phyloP scores from a whole-genome alignment of 2,888 invertebrate species.

The Dasysyrphus albostriatus region DNA sequence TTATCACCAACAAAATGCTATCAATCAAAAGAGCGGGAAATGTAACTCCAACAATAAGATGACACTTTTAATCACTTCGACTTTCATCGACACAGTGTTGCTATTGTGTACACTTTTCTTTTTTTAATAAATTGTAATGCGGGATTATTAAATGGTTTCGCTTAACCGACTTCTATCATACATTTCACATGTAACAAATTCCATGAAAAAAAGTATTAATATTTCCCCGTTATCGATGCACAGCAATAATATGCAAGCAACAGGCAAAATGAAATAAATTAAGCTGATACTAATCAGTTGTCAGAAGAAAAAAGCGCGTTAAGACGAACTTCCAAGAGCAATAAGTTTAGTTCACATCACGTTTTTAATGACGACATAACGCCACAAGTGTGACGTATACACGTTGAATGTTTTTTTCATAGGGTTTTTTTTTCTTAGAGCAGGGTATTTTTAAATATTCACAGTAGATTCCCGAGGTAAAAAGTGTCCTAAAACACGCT shows the following conservation, averaged over 20 bases:
- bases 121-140: background rate
- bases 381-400: slow-evolving; percentile 19
- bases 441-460: slow-evolving; percentile 50
- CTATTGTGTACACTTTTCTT: slow-evolving; percentile 16
- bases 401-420: slow-evolving; percentile 25
- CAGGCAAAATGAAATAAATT: slow-evolving; percentile 18
- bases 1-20: background rate
- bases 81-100: slow-evolving; percentile 38
- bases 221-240: slow-evolving; percentile 8
- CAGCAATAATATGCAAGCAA: background rate
- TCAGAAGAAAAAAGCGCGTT: slow-evolving; percentile 5
- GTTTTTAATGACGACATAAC: slow-evolving; percentile 26
- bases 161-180: background rate
- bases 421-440: slow-evolving; percentile 1
- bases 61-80: slow-evolving; percentile 38
- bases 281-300: slow-evolving; percentile 23
- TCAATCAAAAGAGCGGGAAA: background rate
- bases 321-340: background rate
- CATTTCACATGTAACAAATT: background rate
- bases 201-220: background rate
- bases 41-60: slow-evolving; percentile 25
- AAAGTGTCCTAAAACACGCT: slow-evolving; percentile 43
- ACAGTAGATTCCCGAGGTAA: background rate
- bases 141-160: background rate
- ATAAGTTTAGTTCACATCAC: slow-evolving; percentile 38